These are phyloP conservation scores for Papilio gigon DNA, from an alignment of 2,888 invertebrate species.

Conservation along the genomic window DNA sequence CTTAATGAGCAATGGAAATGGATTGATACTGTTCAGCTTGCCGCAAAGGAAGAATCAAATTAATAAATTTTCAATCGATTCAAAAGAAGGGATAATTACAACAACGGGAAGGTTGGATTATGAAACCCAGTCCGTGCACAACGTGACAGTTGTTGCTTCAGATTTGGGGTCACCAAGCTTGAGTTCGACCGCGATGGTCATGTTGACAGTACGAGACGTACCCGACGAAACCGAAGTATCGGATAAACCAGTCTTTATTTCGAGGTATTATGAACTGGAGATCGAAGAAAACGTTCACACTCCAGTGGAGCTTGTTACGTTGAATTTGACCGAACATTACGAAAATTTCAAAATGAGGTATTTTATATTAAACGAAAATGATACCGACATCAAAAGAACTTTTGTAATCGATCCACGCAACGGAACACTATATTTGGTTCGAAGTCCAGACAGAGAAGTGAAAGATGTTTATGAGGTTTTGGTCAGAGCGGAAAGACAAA, in stretches of 20 bases:
- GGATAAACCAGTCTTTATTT: conserved; percentile 82
- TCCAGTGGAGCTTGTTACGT: conserved; percentile 87
- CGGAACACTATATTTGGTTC: conserved; percentile 88
- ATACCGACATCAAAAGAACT: conserved; percentile 81
- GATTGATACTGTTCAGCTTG: conserved; percentile 89
- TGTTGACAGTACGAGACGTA: conserved; percentile 86
- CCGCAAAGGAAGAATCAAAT: conserved; percentile 84
- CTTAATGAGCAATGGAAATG: conserved; percentile 93
- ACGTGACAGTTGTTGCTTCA: conserved; percentile 91
- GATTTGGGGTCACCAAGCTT: conserved; percentile 93
- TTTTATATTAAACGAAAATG: conserved; percentile 84
- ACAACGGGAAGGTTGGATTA: conserved; percentile 88
- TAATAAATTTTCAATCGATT: conserved; percentile 90
- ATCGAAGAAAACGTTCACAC: conserved; percentile 90
- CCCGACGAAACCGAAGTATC: conserved; percentile 81
- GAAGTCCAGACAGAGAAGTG: conserved; percentile 88
- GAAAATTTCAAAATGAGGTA: conserved; percentile 85
- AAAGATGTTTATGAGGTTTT: conserved; percentile 84
- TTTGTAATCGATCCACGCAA: conserved; percentile 90
- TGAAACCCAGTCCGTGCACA: conserved; percentile 85
- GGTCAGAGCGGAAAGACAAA: conserved; percentile 79
- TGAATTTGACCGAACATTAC: conserved; percentile 88
- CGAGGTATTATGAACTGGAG: conserved; percentile 90
- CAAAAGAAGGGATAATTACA: conserved; percentile 91
- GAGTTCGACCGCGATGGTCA: conserved; percentile 88